phyloP scores from a whole-genome alignment of 2,113 vertebrate genomes.

The Lontra canadensis region DNA sequence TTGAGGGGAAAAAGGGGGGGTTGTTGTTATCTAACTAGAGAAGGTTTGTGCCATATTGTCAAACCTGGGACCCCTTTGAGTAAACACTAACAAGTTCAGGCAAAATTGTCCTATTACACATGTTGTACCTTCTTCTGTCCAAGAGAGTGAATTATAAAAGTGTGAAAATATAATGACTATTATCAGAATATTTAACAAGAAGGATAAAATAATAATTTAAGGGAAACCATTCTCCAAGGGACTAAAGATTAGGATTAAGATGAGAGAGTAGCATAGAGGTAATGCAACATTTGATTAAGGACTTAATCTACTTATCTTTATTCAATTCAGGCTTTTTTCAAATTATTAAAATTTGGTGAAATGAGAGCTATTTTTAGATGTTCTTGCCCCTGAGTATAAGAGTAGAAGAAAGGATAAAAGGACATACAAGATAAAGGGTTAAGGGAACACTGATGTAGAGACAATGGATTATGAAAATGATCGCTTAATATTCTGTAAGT shows the following conservation, averaged over 20 bases:
- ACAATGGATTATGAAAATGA: conserved; percentile 41
- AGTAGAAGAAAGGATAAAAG: conserved; percentile 51
- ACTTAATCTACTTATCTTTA: conserved; percentile 76
- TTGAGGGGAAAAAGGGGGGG: neutral
- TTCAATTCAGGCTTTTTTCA: conserved; percentile 68
- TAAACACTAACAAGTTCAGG: neutral
- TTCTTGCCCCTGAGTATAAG: conserved; percentile 53
- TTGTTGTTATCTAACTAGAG: neutral
- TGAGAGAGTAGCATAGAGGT: conserved; percentile 53
- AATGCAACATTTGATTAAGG: conserved; percentile 77
- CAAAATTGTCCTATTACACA: neutral
- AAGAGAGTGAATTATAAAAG: neutral
- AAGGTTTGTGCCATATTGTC: neutral
- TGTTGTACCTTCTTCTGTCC: neutral
- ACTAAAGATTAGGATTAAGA: conserved; percentile 78
- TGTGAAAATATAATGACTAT: conserved; percentile 55
- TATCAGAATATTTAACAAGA: conserved; percentile 64
- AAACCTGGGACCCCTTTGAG: neutral
- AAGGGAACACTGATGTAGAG: conserved; percentile 35
- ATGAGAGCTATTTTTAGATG: conserved; percentile 69
- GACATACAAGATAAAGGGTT: conserved; percentile 30
- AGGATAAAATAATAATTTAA: conserved; percentile 69
- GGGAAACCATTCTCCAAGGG: conserved; percentile 56
- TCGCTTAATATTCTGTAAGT: conserved; percentile 34
- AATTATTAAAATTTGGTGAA: conserved; percentile 72